Evolutionary conservation across 2,797 vertebrate genomes (phyloP), one percentile per base, ranked within the genome.

Genomic region (Microchirus variegatus): DNA sequence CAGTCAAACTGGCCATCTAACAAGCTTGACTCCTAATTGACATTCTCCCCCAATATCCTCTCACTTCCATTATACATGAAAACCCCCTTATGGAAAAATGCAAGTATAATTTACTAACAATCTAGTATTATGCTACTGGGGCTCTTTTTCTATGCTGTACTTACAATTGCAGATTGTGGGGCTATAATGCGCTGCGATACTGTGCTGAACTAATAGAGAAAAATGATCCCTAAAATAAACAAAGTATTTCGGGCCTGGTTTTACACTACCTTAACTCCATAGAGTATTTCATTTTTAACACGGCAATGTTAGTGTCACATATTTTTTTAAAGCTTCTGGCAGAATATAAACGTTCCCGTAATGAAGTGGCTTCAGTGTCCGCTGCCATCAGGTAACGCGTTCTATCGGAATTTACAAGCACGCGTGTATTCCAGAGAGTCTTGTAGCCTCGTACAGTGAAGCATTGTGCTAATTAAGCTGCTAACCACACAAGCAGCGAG

Each of bases 1-100:
- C 89, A 92, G 87, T 80, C 77, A 80, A 86, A 80, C 85, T 70
- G 71, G 74, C 71, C 77, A 81, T 83, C 85, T 90, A 90, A 90
- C 77, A 90, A 92, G 84, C 81, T 74, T 59, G 72, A 77, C 74
- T 87, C 64, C 74, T 82, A 72, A 88, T 90, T 90, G 82, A 69
- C 61, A 86, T 89, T 87, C 81, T 67, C 75, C 64, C 51, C 49
- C 44, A n/a, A n/a, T n/a, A 68, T 77, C 77, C 85, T 79, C 74
- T 58, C 67, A 64, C 74, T 67, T 88, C 78, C 81, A 84, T 85
- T 89, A 85, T 77, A 85, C 78, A 81, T 85, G 82, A 90, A 85
- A 70, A 55, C 57, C 35, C 35, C 56, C 83, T 87, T 77, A 81
- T 88, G 80, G 80, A 86, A 90, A 89, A 86, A 87, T 80, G 75